Evolutionary conservation across 2,797 vertebrate genomes (phyloP).

Genomic region (Neopelma chrysocephalum): DNA sequence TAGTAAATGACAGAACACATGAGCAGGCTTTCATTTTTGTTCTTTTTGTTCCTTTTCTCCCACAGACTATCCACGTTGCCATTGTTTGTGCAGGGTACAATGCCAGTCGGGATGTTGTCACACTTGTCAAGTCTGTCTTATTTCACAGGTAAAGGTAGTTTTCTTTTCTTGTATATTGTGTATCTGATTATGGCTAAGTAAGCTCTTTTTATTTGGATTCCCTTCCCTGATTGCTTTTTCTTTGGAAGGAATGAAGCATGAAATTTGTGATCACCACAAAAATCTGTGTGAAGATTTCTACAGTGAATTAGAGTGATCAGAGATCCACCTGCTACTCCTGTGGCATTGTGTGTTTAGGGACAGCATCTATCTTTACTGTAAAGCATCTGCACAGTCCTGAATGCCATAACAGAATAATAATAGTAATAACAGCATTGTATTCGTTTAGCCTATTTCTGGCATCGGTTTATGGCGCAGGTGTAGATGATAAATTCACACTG

Average conservation of each 20-base stretch:
- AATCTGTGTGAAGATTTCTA: neutral
- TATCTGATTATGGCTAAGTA: neutral
- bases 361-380: neutral
- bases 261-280: neutral
- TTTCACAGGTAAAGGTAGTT: slow-evolving; percentile 89
- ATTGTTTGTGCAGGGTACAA: slow-evolving; percentile 98
- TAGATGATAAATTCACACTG: neutral
- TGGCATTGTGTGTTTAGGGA: neutral
- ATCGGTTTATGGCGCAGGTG: neutral
- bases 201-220: neutral
- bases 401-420: neutral
- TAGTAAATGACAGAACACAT: neutral
- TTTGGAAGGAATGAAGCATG: neutral
- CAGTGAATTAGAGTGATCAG: neutral
- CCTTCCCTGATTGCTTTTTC: neutral
- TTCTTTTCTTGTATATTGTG: neutral
- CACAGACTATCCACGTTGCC: slow-evolving; percentile 94
- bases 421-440: neutral
- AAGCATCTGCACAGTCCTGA: neutral
- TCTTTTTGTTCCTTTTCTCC: slow-evolving; percentile 39
- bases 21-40: neutral
- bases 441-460: neutral
- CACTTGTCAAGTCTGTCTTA: slow-evolving; percentile 95
- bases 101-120: slow-evolving; percentile 96
- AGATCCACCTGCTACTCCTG: neutral